These are phyloP conservation scores for Gyrodactylus salaris DNA, from an alignment of 1,140 invertebrate species.

Conservation along the genomic window DNA sequence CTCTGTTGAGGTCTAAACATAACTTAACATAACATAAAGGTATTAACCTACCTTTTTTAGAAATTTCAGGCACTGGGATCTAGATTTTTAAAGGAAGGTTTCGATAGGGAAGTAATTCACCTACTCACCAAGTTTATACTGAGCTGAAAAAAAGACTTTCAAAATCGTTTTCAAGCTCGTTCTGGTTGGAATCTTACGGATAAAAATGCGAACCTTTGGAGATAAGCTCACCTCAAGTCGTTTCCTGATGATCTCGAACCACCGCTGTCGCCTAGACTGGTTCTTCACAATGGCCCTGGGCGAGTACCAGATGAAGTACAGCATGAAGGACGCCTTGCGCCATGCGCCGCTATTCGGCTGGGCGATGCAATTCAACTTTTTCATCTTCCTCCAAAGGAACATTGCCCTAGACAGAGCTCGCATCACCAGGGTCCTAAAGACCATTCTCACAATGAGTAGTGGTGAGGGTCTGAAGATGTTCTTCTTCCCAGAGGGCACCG, in stretches of 20 bases:
- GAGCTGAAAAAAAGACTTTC: no score
- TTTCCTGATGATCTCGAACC: background rate
- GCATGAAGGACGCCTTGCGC: background rate
- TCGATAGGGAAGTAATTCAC: no score
- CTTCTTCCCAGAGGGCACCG: background rate
- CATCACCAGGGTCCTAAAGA: background rate
- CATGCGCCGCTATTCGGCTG: background rate
- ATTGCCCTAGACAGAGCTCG: background rate
- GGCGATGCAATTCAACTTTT: slow-evolving; percentile 1
- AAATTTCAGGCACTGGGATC: no score
- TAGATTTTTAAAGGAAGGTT: no score
- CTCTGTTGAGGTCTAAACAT: no score
- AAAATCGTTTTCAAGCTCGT: no score
- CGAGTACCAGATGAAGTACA: background rate
- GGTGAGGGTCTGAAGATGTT: background rate
- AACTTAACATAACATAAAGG: no score
- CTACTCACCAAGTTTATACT: no score
- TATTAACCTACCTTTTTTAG: no score
- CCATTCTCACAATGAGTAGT: background rate
- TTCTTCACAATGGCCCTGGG: background rate
- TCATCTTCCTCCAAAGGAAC: background rate
- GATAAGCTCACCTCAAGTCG: background rate
- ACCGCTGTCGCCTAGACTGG: slow-evolving; percentile 1
- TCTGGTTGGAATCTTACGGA: background rate
- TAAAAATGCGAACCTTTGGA: background rate